Percentiles rank a stretch among this genome's conserved stretches.
Conservation (phyloP, 2,113 vertebrate genomes). For the Murina feae region DNA sequence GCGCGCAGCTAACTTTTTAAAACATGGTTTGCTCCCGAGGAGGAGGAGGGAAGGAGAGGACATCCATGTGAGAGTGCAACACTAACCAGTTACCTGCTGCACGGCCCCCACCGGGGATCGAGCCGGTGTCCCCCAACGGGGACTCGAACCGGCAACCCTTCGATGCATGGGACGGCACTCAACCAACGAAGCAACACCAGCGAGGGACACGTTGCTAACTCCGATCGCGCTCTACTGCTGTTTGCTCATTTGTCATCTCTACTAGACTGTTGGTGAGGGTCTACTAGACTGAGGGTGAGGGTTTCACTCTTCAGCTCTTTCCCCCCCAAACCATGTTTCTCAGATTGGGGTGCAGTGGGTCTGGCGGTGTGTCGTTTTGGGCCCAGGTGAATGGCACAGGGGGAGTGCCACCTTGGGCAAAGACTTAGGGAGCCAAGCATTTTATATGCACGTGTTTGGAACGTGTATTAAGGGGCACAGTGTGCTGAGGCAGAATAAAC, state of each 20-base stretch:
- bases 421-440: neutral
- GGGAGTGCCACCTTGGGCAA: neutral
- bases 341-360: neutral
- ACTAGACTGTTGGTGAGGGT: too few species aligned
- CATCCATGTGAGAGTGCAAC: too few species aligned
- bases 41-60: too few species aligned
- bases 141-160: too few species aligned
- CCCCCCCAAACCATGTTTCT: neutral
- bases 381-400: neutral
- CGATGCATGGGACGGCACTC: too few species aligned
- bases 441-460: neutral
- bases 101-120: too few species aligned
- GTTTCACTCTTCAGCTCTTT: neutral
- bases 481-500: neutral
- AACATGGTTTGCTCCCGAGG: too few species aligned
- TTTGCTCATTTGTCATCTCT: neutral
- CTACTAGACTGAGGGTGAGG: rapidly evolving
- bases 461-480: neutral
- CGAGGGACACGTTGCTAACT: too few species aligned
- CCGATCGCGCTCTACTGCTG: neutral
- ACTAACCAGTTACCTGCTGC: too few species aligned
- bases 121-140: too few species aligned
- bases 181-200: too few species aligned
- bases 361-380: neutral
- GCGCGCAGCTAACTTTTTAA: rapidly evolving